Percentiles rank a stretch among this genome's conserved stretches.
Conservation (phyloP, 1,140 invertebrate genomes). For the Charaxes varanes region DNA sequence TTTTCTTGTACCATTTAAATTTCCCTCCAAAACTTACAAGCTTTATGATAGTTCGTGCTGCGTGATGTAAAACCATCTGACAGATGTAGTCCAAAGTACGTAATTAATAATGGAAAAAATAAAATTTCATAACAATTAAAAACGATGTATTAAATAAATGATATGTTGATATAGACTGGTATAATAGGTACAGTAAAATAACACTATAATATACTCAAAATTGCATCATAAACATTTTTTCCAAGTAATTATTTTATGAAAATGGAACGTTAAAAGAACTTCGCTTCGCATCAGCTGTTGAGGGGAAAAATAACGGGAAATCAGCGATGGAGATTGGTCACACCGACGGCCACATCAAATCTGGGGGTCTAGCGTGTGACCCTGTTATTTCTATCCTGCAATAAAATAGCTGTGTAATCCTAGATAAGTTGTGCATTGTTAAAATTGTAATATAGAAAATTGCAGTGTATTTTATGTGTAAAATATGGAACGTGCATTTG, state of each 20-base stretch:
- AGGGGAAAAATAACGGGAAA: conserved; percentile 69
- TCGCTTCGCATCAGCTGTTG: conserved; percentile 69
- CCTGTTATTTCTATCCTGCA: conserved; percentile 70
- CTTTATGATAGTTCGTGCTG: too few relatives aligned
- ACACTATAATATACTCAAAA: too few relatives aligned
- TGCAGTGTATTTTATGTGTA: conserved; percentile 66
- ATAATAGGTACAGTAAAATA: too few relatives aligned
- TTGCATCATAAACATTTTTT: too few relatives aligned
- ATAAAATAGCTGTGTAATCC: conserved; percentile 71
- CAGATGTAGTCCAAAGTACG: too few relatives aligned
- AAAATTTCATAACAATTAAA: too few relatives aligned
- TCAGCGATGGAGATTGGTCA: conserved; percentile 64
- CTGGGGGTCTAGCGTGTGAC: conserved; percentile 70
- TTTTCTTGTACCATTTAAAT: too few relatives aligned
- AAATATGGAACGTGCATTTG: conserved; percentile 68
- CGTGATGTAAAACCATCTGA: too few relatives aligned
- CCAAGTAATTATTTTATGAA: conserved; percentile 1
- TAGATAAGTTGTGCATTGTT: conserved; percentile 55
- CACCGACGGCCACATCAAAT: conserved; percentile 72
- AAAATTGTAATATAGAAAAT: conserved; percentile 53
- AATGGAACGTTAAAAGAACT: conserved; percentile 44
- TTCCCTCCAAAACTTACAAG: too few relatives aligned
- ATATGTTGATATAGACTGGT: too few relatives aligned
- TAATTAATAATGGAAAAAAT: too few relatives aligned
- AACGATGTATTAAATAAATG: too few relatives aligned